These are phyloP conservation scores for Drosophila repletoides DNA, from an alignment of 1,140 invertebrate species.

Conservation along the genomic window DNA sequence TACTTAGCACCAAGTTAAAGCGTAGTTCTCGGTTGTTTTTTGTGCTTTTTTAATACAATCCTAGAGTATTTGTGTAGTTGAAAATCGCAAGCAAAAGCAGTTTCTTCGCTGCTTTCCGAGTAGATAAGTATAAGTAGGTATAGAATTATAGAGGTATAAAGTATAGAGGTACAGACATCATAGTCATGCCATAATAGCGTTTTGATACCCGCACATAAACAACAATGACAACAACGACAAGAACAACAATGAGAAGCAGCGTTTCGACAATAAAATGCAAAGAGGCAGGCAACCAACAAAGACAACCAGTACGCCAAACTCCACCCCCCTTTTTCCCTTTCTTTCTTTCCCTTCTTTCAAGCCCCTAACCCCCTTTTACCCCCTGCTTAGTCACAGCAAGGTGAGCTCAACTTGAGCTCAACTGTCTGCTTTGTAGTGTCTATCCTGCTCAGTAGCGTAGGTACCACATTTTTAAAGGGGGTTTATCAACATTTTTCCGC, in stretches of 20 bases:
- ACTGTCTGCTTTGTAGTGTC: conserved; percentile 72
- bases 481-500: too few relatives aligned
- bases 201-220: conserved; percentile 78
- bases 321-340: neutral
- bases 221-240: conserved; percentile 59
- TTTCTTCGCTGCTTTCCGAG: neutral
- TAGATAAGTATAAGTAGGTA: conserved; percentile 57
- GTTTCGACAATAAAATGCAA: conserved; percentile 74
- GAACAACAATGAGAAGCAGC: conserved; percentile 29
- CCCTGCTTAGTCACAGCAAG: conserved; percentile 33
- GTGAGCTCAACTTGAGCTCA: conserved; percentile 75
- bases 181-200: conserved; percentile 75
- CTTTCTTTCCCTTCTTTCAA: neutral
- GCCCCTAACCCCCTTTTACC: neutral
- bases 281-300: conserved; percentile 44
- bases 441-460: too few relatives aligned
- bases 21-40: too few relatives aligned
- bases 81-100: too few relatives aligned
- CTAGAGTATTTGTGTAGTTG: conserved; percentile 23
- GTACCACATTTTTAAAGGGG: too few relatives aligned
- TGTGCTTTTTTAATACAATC: too few relatives aligned
- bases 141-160: conserved; percentile 37
- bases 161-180: conserved; percentile 56
- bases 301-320: neutral
- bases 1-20: too few relatives aligned